phyloP scores from a whole-genome alignment of 1,140 invertebrate species.

The Frieseomelitta varia region DNA sequence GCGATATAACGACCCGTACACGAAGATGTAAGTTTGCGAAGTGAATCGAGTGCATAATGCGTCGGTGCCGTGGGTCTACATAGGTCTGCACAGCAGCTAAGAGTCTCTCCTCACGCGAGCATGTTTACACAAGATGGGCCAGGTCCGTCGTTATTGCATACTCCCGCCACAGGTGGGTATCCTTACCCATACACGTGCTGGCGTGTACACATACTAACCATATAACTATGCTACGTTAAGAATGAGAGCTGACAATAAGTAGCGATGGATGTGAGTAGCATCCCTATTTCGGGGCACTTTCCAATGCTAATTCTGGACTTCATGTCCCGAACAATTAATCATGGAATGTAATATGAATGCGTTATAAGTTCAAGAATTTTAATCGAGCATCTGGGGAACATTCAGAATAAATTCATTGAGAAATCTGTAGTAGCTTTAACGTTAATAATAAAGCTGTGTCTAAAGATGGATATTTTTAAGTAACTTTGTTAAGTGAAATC shows the following conservation, averaged over 20 bases:
- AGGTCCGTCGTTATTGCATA: slow-evolving; percentile 46
- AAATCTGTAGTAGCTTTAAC: too few relatives aligned
- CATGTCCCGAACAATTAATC: background rate
- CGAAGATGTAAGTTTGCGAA: slow-evolving; percentile 29
- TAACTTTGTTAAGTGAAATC: background rate
- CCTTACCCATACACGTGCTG: background rate
- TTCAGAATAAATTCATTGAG: background rate
- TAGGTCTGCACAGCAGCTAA: slow-evolving; percentile 53
- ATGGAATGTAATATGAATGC: background rate
- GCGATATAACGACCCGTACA: slow-evolving; percentile 24
- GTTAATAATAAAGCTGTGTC: too few relatives aligned
- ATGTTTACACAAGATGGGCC: slow-evolving; percentile 74
- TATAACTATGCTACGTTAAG: background rate
- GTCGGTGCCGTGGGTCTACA: slow-evolving; percentile 68
- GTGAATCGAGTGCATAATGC: slow-evolving; percentile 69
- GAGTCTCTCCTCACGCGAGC: slow-evolving; percentile 72
- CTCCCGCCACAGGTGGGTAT: slow-evolving; percentile 71
- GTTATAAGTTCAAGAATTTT: background rate
- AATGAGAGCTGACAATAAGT: background rate
- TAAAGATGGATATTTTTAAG: background rate
- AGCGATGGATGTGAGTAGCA: background rate
- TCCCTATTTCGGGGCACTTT: background rate
- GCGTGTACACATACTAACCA: background rate
- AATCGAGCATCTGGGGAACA: background rate
- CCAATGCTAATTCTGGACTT: background rate